These are phyloP conservation scores for Acleris sparsana DNA, from an alignment of 2,888 invertebrate species.

Conservation along the genomic window DNA sequence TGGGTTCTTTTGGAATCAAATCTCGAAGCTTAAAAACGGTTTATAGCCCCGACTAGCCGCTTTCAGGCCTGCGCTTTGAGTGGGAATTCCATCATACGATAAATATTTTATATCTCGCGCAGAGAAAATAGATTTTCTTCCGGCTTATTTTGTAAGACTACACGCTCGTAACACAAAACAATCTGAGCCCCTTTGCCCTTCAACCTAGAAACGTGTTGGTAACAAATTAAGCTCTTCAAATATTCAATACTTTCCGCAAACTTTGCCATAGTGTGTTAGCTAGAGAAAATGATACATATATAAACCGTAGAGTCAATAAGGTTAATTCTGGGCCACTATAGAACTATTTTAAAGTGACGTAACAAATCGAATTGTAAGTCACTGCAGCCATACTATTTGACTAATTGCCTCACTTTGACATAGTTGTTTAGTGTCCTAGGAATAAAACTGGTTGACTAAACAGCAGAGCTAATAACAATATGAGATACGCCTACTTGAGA, in stretches of 20 bases:
- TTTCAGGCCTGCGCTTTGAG: conserved; percentile 12
- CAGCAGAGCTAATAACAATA: background rate
- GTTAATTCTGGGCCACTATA: no score
- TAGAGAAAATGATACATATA: no score
- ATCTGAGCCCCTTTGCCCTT: conserved; percentile 9
- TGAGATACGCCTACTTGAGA: conserved; percentile 8
- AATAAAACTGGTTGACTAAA: background rate
- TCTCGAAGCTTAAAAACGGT: conserved; percentile 17
- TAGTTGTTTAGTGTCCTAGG: background rate
- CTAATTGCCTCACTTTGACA: no score
- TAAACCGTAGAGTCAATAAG: no score
- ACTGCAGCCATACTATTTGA: no score
- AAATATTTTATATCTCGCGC: conserved; percentile 28
- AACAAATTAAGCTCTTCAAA: background rate
- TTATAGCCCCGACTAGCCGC: conserved; percentile 10
- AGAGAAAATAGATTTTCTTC: conserved; percentile 28
- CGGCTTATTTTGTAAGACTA: conserved; percentile 25
- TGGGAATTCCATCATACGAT: conserved; percentile 20
- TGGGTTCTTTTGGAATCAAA: conserved; percentile 18
- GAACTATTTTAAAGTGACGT: no score
- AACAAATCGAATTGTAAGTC: no score
- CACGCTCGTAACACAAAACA: conserved; percentile 22
- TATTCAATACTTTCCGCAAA: no score
- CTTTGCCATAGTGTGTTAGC: no score
- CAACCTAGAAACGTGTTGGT: conserved; percentile 9